Evolutionary conservation across 37 sponge, comb jelly and placozoan genomes (phyloP).

Genomic region (Hormiphora californensis): DNA sequence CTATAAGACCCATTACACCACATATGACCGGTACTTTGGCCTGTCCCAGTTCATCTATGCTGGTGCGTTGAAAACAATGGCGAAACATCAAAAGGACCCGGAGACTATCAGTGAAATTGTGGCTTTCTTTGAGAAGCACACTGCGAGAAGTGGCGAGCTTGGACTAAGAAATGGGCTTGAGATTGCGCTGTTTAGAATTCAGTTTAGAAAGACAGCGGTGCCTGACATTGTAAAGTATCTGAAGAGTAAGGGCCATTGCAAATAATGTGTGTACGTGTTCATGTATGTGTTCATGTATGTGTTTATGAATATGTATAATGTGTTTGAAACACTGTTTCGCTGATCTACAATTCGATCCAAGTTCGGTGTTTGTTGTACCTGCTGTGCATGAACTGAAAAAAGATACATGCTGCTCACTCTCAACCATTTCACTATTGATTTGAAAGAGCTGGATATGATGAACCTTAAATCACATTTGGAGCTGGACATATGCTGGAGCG

Average conservation of each 20-base stretch:
- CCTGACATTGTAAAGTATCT: not conserved
- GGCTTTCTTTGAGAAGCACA: not conserved
- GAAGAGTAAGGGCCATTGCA: not conserved
- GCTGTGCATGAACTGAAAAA: too few relatives aligned
- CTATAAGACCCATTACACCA: not conserved
- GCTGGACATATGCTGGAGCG: not conserved
- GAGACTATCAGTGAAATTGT: slow-evolving; percentile 6
- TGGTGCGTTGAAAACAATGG: not conserved
- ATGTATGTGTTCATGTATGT: too few relatives aligned
- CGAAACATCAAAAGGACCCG: not conserved
- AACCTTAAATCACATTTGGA: not conserved
- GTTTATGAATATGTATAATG: too few relatives aligned
- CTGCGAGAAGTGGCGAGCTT: not conserved
- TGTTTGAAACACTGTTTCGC: too few relatives aligned
- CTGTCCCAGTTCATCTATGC: slow-evolving; percentile 21
- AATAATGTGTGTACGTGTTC: too few relatives aligned
- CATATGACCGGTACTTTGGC: not conserved
- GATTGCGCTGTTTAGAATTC: not conserved
- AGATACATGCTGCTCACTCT: too few relatives aligned
- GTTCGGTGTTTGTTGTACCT: too few relatives aligned
- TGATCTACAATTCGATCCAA: too few relatives aligned
- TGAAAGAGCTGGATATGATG: too few relatives aligned
- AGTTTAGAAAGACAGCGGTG: not conserved
- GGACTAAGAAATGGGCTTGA: not conserved
- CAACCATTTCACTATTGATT: too few relatives aligned